Base-by-base conservation (phyloP, 1,140 invertebrate species). In the Helicoverpa zea region DNA sequence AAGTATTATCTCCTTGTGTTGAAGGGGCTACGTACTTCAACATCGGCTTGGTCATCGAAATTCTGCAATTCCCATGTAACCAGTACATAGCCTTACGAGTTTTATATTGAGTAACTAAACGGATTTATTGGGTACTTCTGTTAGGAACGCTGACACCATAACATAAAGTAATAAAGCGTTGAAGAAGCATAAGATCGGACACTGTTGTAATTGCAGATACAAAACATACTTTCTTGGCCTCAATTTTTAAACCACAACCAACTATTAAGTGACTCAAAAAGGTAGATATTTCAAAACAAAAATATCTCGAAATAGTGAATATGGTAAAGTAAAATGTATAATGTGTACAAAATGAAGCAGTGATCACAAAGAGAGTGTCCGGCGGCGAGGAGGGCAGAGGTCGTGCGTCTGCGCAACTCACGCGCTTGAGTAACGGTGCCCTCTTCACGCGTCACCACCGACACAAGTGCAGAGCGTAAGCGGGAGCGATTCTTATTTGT, bases 321-420 rank as follows among this genome's bases (percentile, higher is more conserved):
- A 47, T 14, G 47, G 16, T 51, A 29, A 70, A 23, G 9, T 23
- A 52, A 52, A 58, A 74, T 59, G 14, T 66, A 49, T 18, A 68
- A 68, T 68, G 43, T 61, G 12, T 59, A 61, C 54, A n/a, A 51
- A 56, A 14, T 52, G 13, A 68, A 10, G 43, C 14, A 58, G 76
- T 43, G 29, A 23, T 54, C 35, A 78, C 61, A 78, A 78, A 54
- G 74, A 51, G 74, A 77, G 76, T 76, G 70, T 11, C 12, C 56
- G 35, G 35, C 12, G 3, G 23, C 30, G 52, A 14, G 23, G 59
- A 70, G 63, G 76, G 76, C 76, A 79, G 76, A 59, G 76, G 76
- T 79, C 76, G 30, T 73, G 70, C 70, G 73, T 11, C 51, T 70
- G 76, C 76, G 76, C 76, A 79, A 79, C 73, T 11, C 13, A 35